Conservation (phyloP, 2,797 vertebrate genomes). For the Lateolabrax maculatus region DNA sequence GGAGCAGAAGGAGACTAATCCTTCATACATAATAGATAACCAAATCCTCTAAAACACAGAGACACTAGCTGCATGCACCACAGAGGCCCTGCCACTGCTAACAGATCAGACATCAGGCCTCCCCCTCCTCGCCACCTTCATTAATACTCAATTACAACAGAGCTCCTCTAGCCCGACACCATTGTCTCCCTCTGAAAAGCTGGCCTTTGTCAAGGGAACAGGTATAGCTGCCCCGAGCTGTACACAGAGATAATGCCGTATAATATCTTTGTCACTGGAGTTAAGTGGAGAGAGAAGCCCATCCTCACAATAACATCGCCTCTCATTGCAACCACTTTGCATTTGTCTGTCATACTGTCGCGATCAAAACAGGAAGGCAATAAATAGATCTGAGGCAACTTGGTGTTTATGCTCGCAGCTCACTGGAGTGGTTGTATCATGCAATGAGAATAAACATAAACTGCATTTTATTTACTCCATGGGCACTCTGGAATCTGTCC, state of each 20-base stretch:
- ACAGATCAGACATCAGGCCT: slow-evolving; percentile 80
- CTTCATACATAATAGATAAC: slow-evolving; percentile 89
- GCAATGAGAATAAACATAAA: slow-evolving; percentile 62
- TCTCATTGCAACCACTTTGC: slow-evolving; percentile 52
- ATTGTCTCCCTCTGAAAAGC: slow-evolving; percentile 72
- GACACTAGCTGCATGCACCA: slow-evolving; percentile 71
- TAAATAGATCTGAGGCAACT: slow-evolving; percentile 52
- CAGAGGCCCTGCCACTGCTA: slow-evolving; percentile 76
- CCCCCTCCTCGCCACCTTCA: slow-evolving; percentile 70
- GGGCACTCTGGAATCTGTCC: slow-evolving; percentile 26
- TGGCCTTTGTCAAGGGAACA: slow-evolving; percentile 67
- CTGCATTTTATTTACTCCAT: slow-evolving; percentile 52
- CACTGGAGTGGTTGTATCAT: slow-evolving; percentile 37
- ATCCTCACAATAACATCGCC: slow-evolving; percentile 35
- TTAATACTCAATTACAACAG: slow-evolving; percentile 84
- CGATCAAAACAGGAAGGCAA: slow-evolving; percentile 59
- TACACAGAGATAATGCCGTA: slow-evolving; percentile 50
- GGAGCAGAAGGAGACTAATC: slow-evolving; percentile 82
- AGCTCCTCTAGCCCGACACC: slow-evolving; percentile 60
- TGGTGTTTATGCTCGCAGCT: slow-evolving; percentile 44
- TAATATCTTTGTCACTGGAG: slow-evolving; percentile 59
- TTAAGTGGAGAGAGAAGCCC: slow-evolving; percentile 50
- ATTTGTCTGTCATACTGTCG: slow-evolving; percentile 50
- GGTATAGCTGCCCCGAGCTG: slow-evolving; percentile 38
- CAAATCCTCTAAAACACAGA: slow-evolving; percentile 86